These are phyloP conservation scores for Drosophila planitibia DNA, from an alignment of 2,888 invertebrate genomes.

Conservation along the genomic window DNA sequence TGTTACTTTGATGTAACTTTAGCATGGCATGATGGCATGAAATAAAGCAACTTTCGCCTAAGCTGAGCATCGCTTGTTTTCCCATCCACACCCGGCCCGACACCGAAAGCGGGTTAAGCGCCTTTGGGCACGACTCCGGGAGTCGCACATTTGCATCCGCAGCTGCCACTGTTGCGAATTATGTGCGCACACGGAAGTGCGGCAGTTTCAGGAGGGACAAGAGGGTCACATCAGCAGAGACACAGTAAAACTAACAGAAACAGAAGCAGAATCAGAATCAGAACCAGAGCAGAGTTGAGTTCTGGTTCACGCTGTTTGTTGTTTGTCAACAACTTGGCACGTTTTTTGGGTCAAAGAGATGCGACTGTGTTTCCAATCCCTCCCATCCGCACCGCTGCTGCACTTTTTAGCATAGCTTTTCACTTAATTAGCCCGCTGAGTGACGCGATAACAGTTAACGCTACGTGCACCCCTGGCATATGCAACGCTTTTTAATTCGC, in stretches of 20 bases:
- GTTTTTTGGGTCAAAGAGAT: slow-evolving; percentile 69
- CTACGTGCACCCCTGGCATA: slow-evolving; percentile 64
- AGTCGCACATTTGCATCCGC: slow-evolving; percentile 67
- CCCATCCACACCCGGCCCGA: slow-evolving; percentile 38
- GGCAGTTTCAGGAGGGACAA: slow-evolving; percentile 25
- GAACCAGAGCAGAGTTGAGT: slow-evolving; percentile 25
- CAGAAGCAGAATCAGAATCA: slow-evolving; percentile 25
- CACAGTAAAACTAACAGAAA: slow-evolving; percentile 7
- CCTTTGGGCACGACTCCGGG: slow-evolving; percentile 67
- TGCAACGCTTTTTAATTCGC: slow-evolving; percentile 61
- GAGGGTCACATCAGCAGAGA: slow-evolving; percentile 5
- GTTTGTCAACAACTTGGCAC: slow-evolving; percentile 78
- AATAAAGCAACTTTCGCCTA: slow-evolving; percentile 55
- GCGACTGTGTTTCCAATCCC: slow-evolving; percentile 17
- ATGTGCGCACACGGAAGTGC: slow-evolving; percentile 67
- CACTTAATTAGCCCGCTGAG: slow-evolving; percentile 78
- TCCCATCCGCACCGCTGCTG: slow-evolving; percentile 5
- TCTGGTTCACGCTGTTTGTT: slow-evolving; percentile 60
- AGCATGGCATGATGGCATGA: slow-evolving; percentile 39
- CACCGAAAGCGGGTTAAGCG: slow-evolving; percentile 76
- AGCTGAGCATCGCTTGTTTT: slow-evolving; percentile 64
- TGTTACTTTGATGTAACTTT: slow-evolving; percentile 53
- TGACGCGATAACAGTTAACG: slow-evolving; percentile 74
- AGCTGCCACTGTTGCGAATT: slow-evolving; percentile 58
- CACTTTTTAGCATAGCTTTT: slow-evolving; percentile 75